Evolutionary conservation across 2,113 vertebrate species (phyloP).

Genomic region (Leucosticte australis): DNA sequence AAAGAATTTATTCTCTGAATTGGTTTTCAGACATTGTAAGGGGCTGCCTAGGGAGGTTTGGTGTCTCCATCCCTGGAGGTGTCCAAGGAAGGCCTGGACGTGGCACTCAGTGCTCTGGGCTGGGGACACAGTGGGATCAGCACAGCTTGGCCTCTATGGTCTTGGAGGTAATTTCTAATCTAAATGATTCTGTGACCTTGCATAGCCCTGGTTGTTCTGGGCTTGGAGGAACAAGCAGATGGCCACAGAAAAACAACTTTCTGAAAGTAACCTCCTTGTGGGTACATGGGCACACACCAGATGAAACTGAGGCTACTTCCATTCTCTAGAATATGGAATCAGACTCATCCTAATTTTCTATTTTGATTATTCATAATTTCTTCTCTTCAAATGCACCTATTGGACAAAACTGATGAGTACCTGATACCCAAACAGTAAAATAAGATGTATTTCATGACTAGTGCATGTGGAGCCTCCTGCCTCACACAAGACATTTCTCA

Average conservation of each 20-base stretch:
- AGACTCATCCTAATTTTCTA: not conserved
- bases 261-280: not conserved
- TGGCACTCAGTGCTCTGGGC: not conserved
- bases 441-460: not conserved
- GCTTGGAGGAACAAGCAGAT: not conserved
- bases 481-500: not conserved
- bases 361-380: not conserved
- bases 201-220: accelerated
- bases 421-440: not conserved
- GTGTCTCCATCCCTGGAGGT: not conserved
- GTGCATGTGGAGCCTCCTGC: not conserved
- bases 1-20: not conserved
- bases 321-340: not conserved
- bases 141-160: accelerated
- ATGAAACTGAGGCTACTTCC: not conserved
- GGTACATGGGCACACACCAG: not conserved
- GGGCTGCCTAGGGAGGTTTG: not conserved
- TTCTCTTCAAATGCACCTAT: not conserved
- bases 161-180: not conserved
- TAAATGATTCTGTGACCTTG: not conserved
- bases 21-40: not conserved
- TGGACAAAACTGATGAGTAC: not conserved
- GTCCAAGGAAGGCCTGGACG: accelerated
- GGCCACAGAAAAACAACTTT: not conserved
- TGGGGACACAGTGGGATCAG: not conserved